Base-by-base conservation (phyloP, 2,888 invertebrate genomes). In the Muschampia plurimacula region DNA sequence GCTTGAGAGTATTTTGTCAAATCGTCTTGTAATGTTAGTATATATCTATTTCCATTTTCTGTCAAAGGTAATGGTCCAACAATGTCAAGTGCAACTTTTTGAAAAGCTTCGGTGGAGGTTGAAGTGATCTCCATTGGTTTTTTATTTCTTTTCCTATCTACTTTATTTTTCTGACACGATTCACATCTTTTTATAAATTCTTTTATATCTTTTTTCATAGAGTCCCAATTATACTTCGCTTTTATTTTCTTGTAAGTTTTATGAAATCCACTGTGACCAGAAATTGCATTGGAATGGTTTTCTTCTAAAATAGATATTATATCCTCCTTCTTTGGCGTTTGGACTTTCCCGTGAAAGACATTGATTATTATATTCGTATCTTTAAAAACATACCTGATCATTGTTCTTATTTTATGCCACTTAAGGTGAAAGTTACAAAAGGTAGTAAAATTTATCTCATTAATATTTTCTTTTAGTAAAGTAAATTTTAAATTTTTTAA, bases 51-150 rank as follows among this genome's bases (percentile, higher is more conserved):
- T 22, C 13, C 55, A 10, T 55, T 55, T 55, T 46, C 13, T 55
- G 55, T 9, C 15, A 55, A 55, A 55, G 55, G 55, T 55, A 55
- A 15, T 15, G 55, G 55, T 9, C 55, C 55, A 3, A 55, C 55
- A 55, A 55, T 55, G 9, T 55, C 55, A 15, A 55, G 13, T 39
- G 76, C 72, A 69, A 84, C 63, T 73, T 78, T 75, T 86, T 55
- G 78, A 71, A 85, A 82, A 5, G 84, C 80, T 71, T 77, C 74
- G 13, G 76, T 71, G 0, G 78, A 76, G 7, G 84, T 84, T 7
- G 82, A 77, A n/a, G 82, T 84, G 13, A 83, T 81, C 77, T 82
- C 79, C 81, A 86, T 81, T 0, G 86, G 85, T 32, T 76, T 84
- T n/a, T 52, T 69, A 69, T 66, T 63, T 55, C 66, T 73, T 15